A percentile compares a stretch with the other conserved stretches of the same genome.
phyloP scores from a whole-genome alignment of 2,797 vertebrate species.

The Pseudotriccus pelzelni region DNA sequence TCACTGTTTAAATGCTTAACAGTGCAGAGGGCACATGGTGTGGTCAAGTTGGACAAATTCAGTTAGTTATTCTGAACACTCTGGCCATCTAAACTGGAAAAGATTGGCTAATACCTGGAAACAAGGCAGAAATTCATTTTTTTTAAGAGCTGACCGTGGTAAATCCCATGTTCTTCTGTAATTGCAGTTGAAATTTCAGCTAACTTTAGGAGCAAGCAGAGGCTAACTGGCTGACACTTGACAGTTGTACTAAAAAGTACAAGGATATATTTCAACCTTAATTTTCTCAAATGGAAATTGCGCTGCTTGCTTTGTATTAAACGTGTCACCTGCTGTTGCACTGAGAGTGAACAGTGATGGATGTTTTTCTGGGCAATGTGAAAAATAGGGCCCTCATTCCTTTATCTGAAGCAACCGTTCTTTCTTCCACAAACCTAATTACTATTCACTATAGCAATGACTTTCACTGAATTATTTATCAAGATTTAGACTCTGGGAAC shows the following conservation, averaged over 20 bases:
- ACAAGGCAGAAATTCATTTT: background rate
- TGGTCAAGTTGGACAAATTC: background rate
- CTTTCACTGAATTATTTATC: slow-evolving; percentile 30
- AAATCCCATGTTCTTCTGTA: background rate
- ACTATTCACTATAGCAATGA: background rate
- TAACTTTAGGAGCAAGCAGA: background rate
- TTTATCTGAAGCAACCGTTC: background rate
- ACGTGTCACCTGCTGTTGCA: background rate
- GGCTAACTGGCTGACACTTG: background rate
- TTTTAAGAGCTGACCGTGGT: background rate
- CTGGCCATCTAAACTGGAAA: background rate
- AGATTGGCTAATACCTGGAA: background rate
- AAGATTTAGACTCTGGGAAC: background rate
- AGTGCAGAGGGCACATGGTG: background rate
- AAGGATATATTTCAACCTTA: background rate
- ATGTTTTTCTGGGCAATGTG: background rate
- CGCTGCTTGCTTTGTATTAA: background rate
- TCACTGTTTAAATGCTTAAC: background rate
- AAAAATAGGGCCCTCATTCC: background rate
- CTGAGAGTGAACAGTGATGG: background rate
- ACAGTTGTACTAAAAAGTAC: background rate
- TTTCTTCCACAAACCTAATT: background rate
- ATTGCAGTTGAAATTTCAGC: background rate
- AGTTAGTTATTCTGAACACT: background rate
- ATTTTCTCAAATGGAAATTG: background rate